Evolutionary conservation across 2,797 vertebrate genomes (phyloP).

Genomic region (Pagetopsis macropterus): DNA sequence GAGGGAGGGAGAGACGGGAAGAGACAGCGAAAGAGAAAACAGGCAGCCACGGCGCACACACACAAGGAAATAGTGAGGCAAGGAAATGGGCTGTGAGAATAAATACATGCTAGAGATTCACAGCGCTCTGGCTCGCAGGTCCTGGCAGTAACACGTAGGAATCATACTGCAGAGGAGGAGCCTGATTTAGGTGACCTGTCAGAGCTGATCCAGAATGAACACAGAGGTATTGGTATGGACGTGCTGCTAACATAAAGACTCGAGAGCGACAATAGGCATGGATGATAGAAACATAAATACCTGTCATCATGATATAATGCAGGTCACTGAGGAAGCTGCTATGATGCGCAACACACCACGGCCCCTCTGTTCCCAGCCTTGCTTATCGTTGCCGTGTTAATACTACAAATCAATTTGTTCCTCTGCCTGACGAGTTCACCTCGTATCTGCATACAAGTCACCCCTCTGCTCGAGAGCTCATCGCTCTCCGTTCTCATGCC

Average conservation of each 20-base stretch:
- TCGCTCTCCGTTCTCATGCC: constrained; percentile 59
- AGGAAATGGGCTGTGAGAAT: constrained; percentile 79
- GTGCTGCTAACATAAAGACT: constrained; percentile 50
- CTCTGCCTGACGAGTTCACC: constrained; percentile 46
- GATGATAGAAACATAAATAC: constrained; percentile 48
- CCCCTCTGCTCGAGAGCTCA: constrained; percentile 54
- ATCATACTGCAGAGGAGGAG: constrained; percentile 82
- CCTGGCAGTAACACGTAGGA: constrained; percentile 72
- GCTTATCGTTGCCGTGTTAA: constrained; percentile 38
- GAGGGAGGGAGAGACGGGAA: constrained; percentile 68
- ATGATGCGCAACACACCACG: constrained; percentile 49
- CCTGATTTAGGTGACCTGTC: constrained; percentile 78
- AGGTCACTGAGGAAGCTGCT: constrained; percentile 39
- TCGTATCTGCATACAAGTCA: constrained; percentile 67
- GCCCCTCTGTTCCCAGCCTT: constrained; percentile 22
- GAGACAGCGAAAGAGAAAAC: constrained; percentile 69
- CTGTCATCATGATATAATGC: constrained; percentile 59
- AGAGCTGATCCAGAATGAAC: constrained; percentile 62
- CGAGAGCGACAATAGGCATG: constrained; percentile 33
- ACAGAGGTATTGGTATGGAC: constrained; percentile 51
- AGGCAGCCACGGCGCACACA: constrained; percentile 70
- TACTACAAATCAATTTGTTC: constrained; percentile 56
- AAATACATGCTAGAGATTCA: constrained; percentile 77
- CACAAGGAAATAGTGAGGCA: constrained; percentile 72
- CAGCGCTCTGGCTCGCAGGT: constrained; percentile 65